Conservation (phyloP, 2,797 vertebrate genomes). For the Lacerta bilineata region DNA sequence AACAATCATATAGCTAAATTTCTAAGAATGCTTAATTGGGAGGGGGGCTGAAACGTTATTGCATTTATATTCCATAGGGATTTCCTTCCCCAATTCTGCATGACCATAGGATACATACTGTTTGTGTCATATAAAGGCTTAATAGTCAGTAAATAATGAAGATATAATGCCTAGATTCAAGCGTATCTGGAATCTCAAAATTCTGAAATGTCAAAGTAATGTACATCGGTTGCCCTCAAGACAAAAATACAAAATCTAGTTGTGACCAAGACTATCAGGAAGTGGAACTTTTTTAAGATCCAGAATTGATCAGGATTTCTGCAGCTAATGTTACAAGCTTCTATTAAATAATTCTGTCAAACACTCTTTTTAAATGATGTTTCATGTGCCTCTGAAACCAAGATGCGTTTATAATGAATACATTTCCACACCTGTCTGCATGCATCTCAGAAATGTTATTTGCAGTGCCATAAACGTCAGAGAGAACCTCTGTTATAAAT, state of each 20-base stretch:
- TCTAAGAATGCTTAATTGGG: neutral
- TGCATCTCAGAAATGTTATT: conserved; percentile 52
- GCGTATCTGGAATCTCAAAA: neutral
- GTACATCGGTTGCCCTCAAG: neutral
- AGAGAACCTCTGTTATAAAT: conserved; percentile 55
- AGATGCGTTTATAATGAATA: conserved; percentile 69
- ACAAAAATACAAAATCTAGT: neutral
- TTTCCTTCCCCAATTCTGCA: neutral
- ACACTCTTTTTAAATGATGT: conserved; percentile 53
- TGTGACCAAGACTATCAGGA: neutral
- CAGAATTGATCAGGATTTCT: conserved; percentile 33
- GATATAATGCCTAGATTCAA: neutral
- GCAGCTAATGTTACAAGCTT: conserved; percentile 1
- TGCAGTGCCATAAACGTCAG: conserved; percentile 56
- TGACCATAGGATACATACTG: neutral
- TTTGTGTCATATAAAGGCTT: neutral
- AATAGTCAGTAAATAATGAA: neutral
- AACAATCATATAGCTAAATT: neutral
- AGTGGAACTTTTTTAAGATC: neutral
- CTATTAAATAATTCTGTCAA: conserved; percentile 39
- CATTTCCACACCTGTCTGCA: conserved; percentile 70
- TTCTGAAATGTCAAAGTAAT: neutral
- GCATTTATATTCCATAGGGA: neutral
- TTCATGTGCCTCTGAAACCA: conserved; percentile 47
- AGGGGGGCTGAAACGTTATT: neutral